Conservation (phyloP, 2,888 invertebrate species). For the Ecdyonurus torrentis region DNA sequence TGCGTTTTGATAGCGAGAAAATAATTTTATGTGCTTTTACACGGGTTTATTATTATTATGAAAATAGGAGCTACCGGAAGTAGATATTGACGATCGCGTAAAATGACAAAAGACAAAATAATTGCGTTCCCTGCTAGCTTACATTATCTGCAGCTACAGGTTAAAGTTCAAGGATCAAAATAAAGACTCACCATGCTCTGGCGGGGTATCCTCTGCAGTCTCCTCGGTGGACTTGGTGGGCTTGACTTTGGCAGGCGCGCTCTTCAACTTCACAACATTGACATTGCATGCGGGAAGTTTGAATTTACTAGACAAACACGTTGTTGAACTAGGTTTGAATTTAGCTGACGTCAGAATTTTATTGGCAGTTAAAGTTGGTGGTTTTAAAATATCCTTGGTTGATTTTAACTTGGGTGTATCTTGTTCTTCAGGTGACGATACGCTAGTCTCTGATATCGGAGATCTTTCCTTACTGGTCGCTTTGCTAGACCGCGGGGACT, state of each 20-base stretch:
- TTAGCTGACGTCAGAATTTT: constrained; percentile 13
- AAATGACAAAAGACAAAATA: too few species aligned
- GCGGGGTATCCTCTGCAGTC: not conserved
- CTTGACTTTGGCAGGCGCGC: not conserved
- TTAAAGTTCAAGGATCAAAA: too few species aligned
- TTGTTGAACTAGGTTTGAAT: constrained; percentile 14
- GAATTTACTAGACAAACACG: not conserved
- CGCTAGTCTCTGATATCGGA: constrained; percentile 2
- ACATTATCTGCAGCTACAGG: too few species aligned
- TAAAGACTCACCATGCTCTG: too few species aligned
- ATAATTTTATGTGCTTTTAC: too few species aligned
- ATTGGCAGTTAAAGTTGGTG: constrained; percentile 25
- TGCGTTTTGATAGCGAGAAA: too few species aligned
- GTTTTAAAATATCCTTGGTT: constrained; percentile 23
- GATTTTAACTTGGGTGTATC: not conserved
- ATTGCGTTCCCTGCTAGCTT: too few species aligned
- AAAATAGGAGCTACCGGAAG: too few species aligned
- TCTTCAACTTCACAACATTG: too few species aligned
- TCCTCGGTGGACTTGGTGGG: not conserved
- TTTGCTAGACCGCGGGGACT: constrained; percentile 5
- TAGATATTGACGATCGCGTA: too few species aligned
- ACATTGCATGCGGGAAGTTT: not conserved
- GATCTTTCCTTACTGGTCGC: constrained; percentile 1
- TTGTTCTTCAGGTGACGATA: constrained; percentile 2
- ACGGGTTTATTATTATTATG: too few species aligned